Base-by-base conservation (phyloP, 2,888 invertebrate species). In the Caenorhabditis macrosperma region DNA sequence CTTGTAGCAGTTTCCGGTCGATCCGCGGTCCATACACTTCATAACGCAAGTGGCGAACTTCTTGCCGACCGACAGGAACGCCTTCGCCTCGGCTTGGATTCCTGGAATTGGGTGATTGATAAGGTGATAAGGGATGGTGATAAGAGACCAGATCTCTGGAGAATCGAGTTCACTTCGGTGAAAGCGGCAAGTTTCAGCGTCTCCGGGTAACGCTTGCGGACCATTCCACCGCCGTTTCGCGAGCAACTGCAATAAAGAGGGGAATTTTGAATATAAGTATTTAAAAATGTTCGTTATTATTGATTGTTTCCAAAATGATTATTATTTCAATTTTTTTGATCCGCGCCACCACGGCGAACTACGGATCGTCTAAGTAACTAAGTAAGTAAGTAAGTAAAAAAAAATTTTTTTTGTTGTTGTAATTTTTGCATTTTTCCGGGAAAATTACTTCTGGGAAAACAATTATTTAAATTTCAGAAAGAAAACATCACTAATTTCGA, bases 131-230 rank as follows among this genome's bases (percentile, higher is more conserved):
- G 5, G 5, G 33, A 7, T 33, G 33, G 33, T 33, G 5, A 7
- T 33, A 33, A 33, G 33, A 33, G 33, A 48, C 68, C 88, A 28
- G 85, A 83, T 50, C 82, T 66, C 64, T 72, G 60, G 24, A 88
- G 72, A 66, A 87, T 87, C n/a, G 76, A 64, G 72, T 86, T 88
- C 69, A 88, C 82, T 78, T 88, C 88, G 50, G 85, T 82, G 79
- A 88, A 86, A 15, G 88, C 88, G 28, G 88, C 89, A 50, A 90
- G 82, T 75, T 89, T 87, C 46, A 89, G 72, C 0, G 89, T 90
- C 66, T 89, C 89, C n/a, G 88, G 86, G 74, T 87, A 89, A 24
- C 89, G 85, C 74, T 89, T 89, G 20, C 82, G 86, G 12, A 89
- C 88, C 83, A 82, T 82, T 12, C 83, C 81, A n/a, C 85, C 85